Evolutionary conservation across 2,888 invertebrate genomes (phyloP).

Genomic region (Zhuqinia jingwanae): DNA sequence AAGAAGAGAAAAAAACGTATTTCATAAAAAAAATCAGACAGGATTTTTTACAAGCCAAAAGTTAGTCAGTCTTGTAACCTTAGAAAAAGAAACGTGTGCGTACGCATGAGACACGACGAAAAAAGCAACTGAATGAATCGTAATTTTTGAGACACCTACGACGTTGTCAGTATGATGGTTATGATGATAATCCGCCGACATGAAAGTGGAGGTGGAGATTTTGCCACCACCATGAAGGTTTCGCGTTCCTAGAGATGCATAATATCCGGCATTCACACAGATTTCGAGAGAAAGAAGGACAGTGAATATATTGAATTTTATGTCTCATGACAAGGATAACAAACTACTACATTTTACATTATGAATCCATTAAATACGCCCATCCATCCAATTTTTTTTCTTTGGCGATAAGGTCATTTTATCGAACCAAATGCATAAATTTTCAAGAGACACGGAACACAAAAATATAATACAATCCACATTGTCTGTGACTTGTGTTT

Average conservation of each 20-base stretch:
- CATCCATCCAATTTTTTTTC: background rate
- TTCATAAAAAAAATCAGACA: background rate
- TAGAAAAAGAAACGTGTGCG: background rate
- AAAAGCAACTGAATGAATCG: constrained; percentile 56
- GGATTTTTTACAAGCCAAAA: background rate
- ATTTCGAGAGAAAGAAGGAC: constrained; percentile 21
- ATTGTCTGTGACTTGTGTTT: constrained; percentile 46
- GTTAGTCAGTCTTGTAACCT: background rate
- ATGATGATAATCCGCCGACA: constrained; percentile 45
- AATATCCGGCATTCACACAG: background rate
- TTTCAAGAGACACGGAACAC: background rate
- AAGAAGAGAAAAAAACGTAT: no score
- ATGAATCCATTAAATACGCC: background rate
- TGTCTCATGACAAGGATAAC: background rate
- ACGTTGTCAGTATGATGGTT: constrained; percentile 47
- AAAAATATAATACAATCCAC: constrained; percentile 28
- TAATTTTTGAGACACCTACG: constrained; percentile 65
- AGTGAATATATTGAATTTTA: constrained; percentile 32
- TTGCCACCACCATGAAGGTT: constrained; percentile 34
- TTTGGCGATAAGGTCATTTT: background rate
- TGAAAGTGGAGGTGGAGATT: constrained; percentile 47
- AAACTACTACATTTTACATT: background rate
- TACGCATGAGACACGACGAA: background rate
- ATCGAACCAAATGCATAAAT: constrained; percentile 1
- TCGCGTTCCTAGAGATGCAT: background rate